Conservation (phyloP, 2,113 vertebrate genomes). For the Calyptomena viridis region DNA sequence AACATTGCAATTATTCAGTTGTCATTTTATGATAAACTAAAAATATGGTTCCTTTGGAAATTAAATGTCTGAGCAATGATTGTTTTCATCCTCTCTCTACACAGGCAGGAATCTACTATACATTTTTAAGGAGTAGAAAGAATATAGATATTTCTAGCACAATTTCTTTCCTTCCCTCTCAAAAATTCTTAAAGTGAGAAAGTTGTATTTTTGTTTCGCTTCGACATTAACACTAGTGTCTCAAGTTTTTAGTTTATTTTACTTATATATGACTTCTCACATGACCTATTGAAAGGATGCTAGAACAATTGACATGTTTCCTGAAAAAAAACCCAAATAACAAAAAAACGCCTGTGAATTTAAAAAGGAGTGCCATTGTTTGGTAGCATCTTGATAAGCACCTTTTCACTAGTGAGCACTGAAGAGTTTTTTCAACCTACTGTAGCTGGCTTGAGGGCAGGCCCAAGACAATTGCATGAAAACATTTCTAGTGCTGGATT, state of each 20-base stretch:
- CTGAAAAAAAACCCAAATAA: not conserved
- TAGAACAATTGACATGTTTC: not conserved
- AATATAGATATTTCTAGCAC: not conserved
- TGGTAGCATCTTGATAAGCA: not conserved
- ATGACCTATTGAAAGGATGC: not conserved
- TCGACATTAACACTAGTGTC: not conserved
- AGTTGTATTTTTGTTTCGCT: not conserved
- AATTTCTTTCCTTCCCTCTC: not conserved
- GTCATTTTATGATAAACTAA: not conserved
- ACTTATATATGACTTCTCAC: not conserved
- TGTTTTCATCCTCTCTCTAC: not conserved
- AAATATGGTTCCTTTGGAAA: not conserved
- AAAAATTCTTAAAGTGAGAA: not conserved
- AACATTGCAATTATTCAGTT: constrained; percentile 6
- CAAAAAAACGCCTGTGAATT: not conserved
- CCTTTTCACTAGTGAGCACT: not conserved
- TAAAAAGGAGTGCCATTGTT: not conserved
- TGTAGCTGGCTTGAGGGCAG: not conserved
- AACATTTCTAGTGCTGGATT: not conserved
- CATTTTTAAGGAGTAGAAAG: not conserved
- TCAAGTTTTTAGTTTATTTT: not conserved
- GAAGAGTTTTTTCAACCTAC: not conserved
- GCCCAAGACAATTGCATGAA: not conserved
- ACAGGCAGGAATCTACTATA: not conserved
- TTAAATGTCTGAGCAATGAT: not conserved